Evolutionary conservation across 92 coral and sea anemone species (phyloP), one percentile per base, ranked within the genome.

Genomic region (Plumapathes pennacea): DNA sequence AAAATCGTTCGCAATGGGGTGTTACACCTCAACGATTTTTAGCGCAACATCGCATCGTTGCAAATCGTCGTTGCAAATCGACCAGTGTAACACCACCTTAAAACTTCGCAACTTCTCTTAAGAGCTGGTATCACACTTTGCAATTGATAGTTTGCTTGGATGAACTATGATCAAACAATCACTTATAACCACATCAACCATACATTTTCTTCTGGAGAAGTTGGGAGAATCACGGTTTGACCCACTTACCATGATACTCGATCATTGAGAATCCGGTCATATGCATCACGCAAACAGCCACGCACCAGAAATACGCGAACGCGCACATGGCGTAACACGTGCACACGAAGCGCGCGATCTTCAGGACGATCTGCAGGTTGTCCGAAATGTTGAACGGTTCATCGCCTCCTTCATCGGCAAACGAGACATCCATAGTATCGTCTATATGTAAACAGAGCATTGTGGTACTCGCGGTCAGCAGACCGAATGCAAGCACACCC

Each of bases 211-310:
- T n/a, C n/a, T n/a, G n/a, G n/a, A n/a, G n/a, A n/a, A n/a, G n/a
- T n/a, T n/a, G n/a, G n/a, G n/a, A n/a, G n/a, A n/a, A n/a, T n/a
- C n/a, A n/a, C n/a, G n/a, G n/a, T n/a, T n/a, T n/a, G n/a, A n/a
- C n/a, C n/a, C n/a, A 59, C 95, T 20, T 46, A 86, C 95, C 85
- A 44, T 86, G 95, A 61, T 64, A 86, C 69, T 82, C 85, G 1
- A 74, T 76, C 95, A 86, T 86, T 10, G 95, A 86, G 42, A 71
- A 76, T 0, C 89, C 95, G 29, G 89, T 62, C 33, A 78, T 67
- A 29, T 76, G 72, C 95, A 86, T 86, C 4, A 83, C 64, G 32
- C 85, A 86, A 18, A 81, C 83, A 0, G 89, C 56, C 11, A 82
- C 32, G 33, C 82, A 57, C 89, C 95, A 86, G 37, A 86, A 82